Conservation (phyloP, 2,797 vertebrate genomes). For the Siniperca scherzeri region DNA sequence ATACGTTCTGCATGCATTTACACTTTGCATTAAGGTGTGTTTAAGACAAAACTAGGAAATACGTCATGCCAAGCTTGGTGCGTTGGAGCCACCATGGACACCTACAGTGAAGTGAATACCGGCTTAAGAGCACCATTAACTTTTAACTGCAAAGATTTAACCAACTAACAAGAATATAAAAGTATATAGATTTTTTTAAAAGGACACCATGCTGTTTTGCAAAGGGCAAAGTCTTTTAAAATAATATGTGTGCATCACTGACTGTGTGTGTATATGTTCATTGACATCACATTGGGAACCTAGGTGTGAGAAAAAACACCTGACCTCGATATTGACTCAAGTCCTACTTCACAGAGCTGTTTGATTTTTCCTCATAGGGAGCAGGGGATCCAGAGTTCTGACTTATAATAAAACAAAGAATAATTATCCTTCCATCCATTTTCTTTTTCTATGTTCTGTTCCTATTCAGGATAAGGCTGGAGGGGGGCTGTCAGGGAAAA, state of each 20-base stretch:
- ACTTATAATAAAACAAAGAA: background rate
- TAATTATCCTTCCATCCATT: background rate
- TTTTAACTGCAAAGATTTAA: constrained; percentile 1
- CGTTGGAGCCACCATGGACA: background rate
- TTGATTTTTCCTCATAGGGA: too few species aligned
- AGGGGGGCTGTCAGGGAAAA: too few species aligned
- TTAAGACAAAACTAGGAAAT: background rate
- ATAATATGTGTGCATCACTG: background rate
- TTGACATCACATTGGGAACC: background rate
- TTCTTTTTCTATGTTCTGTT: background rate
- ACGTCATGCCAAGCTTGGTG: background rate
- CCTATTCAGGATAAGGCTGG: background rate
- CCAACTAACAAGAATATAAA: background rate
- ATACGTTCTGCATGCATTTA: background rate
- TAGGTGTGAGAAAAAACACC: background rate
- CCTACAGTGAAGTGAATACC: background rate
- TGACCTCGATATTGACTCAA: too few species aligned
- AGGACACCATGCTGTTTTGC: background rate
- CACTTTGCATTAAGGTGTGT: background rate
- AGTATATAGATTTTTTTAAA: background rate
- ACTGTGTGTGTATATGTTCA: background rate
- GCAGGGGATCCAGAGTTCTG: too few species aligned
- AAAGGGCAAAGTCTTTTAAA: too few species aligned
- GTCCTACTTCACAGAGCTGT: background rate
- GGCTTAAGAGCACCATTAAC: background rate